phyloP scores from a whole-genome alignment of 2,113 vertebrate species.

The Pluvialis apricaria region DNA sequence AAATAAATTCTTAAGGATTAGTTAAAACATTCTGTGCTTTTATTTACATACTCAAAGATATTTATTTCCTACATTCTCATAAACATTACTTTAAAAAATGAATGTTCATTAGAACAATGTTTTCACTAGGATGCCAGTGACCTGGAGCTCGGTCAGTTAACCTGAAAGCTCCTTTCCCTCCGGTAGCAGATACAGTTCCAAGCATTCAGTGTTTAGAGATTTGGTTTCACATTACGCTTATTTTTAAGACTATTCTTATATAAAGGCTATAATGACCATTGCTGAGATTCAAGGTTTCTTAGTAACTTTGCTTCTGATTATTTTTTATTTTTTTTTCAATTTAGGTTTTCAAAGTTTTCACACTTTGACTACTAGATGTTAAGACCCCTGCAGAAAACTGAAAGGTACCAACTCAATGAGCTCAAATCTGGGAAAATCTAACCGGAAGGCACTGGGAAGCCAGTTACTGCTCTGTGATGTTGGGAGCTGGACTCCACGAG shows the following conservation, averaged over 20 bases:
- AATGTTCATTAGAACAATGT: background rate
- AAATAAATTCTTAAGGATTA: constrained; percentile 29
- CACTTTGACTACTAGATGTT: background rate
- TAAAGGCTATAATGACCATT: background rate
- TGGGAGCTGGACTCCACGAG: background rate
- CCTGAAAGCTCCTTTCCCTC: background rate
- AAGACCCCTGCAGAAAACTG: background rate
- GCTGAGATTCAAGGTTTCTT: background rate
- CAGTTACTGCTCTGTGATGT: background rate
- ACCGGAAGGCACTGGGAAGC: background rate
- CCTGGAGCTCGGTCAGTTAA: background rate
- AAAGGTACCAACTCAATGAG: background rate
- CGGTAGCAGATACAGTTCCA: background rate
- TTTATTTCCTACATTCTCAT: constrained; percentile 15
- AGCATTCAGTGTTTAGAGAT: background rate
- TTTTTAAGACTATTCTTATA: background rate
- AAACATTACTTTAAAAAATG: background rate
- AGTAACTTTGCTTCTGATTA: background rate
- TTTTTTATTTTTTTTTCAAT: background rate
- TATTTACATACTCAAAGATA: constrained; percentile 8
- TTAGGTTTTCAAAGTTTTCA: background rate
- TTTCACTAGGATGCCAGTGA: constrained; percentile 14
- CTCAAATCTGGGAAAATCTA: background rate
- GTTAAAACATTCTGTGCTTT: constrained; percentile 31
- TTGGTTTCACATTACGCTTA: background rate